These are phyloP conservation scores for Pitta sordida DNA, from an alignment of 2,113 vertebrate genomes.

Conservation along the genomic window DNA sequence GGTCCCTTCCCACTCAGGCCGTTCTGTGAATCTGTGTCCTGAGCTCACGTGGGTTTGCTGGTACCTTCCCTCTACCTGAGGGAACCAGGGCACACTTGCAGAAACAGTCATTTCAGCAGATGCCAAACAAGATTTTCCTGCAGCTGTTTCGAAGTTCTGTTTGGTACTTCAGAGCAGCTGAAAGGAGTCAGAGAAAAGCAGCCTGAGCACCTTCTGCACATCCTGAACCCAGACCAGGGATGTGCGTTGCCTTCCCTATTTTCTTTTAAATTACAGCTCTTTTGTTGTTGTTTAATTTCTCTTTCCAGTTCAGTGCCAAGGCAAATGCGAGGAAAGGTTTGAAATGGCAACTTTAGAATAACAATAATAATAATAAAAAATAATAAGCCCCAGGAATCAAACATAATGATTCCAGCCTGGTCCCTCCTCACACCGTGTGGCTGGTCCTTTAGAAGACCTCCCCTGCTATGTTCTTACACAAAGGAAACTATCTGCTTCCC, in stretches of 20 bases:
- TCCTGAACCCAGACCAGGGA: fast-evolving
- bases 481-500: conserved; percentile 48
- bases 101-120: background rate
- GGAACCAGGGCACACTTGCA: background rate
- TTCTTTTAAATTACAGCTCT: background rate
- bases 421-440: background rate
- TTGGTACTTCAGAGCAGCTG: background rate
- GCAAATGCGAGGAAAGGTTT: background rate
- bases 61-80: background rate
- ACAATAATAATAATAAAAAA: background rate
- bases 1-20: too few relatives aligned
- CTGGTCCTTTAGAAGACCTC: conserved; percentile 39
- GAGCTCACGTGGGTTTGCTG: background rate
- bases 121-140: conserved; percentile 2
- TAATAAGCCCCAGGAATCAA: conserved; percentile 8
- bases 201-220: background rate
- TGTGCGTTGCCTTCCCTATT: background rate
- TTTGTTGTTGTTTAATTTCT: conserved; percentile 19
- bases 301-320: background rate
- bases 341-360: background rate
- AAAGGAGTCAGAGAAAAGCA: background rate
- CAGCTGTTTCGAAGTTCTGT: background rate
- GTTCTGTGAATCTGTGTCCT: background rate
- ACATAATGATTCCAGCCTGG: conserved; percentile 11
- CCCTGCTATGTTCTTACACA: conserved; percentile 29